phyloP scores from a whole-genome alignment of 2,797 vertebrate genomes.

The Threskiornis aethiopicus region DNA sequence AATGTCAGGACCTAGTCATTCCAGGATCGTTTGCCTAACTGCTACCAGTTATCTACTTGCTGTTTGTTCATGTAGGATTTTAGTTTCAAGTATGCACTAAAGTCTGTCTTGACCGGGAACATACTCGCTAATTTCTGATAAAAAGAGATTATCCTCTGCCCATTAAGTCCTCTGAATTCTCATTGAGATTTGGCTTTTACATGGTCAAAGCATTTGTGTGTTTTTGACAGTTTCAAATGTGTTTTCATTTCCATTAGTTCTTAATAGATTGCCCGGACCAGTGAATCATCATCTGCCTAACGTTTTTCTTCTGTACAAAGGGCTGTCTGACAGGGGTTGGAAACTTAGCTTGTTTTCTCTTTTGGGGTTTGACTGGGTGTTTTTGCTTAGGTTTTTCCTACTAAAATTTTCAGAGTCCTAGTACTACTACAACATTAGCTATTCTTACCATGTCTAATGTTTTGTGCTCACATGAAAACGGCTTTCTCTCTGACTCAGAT shows the following conservation, averaged over 20 bases:
- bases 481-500: not conserved
- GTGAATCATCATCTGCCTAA: constrained; percentile 8
- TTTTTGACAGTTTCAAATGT: not conserved
- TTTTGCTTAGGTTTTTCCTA: not conserved
- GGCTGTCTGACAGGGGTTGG: not conserved
- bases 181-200: not conserved
- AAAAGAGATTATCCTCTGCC: not conserved
- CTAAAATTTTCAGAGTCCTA: not conserved
- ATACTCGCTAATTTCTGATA: not conserved
- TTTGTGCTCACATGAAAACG: not conserved
- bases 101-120: not conserved
- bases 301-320: not conserved
- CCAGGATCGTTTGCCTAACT: not conserved
- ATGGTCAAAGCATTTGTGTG: not conserved
- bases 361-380: not conserved
- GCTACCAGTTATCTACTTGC: not conserved
- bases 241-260: not conserved
- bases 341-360: not conserved
- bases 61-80: not conserved
- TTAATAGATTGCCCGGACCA: not conserved
- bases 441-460: not conserved
- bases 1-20: not conserved
- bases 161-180: not conserved
- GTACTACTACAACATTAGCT: not conserved
- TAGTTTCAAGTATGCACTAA: not conserved